Base-by-base conservation (phyloP, 2,888 invertebrate genomes). In the Schrankia costaestrigalis region DNA sequence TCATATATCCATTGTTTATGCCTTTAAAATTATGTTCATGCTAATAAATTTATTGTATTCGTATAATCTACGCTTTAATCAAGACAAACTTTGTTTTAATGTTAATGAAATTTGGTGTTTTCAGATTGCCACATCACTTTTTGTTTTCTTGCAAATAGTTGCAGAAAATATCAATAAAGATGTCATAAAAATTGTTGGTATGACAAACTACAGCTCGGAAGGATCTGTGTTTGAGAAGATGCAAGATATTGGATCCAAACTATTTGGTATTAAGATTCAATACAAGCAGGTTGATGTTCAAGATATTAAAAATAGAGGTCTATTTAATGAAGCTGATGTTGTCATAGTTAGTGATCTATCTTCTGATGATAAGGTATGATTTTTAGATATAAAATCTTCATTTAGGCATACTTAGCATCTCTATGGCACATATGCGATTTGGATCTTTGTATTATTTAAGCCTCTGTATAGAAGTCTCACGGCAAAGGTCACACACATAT, bases 131-230 rank as follows among this genome's bases (percentile, higher is more conserved):
- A 36, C 53, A 15, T 49, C 59, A 7, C 15, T 63, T n/a, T 39
- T 42, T 29, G 32, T 59, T 24, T 59, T 53, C 22, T 15, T 59
- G n/a, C 68, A 68, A 63, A 55, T 63, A 3, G 52, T 67, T n/a
- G 50, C 56, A 11, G 65, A 68, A 48, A 68, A 68, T 36, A 22
- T 55, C 1, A 55, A 50, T 17, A 62, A 55, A 31, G 35, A 49
- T 7, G 18, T 21, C 0, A 37, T 65, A 1, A 55, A 49, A n/a
- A 37, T 57, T 7, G 21, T 58, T 25, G 58, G 47, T 18, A 35
- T 65, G 22, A 35, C 29, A 12, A 27, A 46, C 19, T 12, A 38
- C n/a, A 28, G 11, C 23, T 15, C n/a, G 3, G 22, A 43, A 5
- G 37, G 21, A 1, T 25, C 31, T 18, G 22, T 61, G 17, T 56